Conservation (phyloP, 2,113 vertebrate genomes). For the Gopherus evgoodei region DNA sequence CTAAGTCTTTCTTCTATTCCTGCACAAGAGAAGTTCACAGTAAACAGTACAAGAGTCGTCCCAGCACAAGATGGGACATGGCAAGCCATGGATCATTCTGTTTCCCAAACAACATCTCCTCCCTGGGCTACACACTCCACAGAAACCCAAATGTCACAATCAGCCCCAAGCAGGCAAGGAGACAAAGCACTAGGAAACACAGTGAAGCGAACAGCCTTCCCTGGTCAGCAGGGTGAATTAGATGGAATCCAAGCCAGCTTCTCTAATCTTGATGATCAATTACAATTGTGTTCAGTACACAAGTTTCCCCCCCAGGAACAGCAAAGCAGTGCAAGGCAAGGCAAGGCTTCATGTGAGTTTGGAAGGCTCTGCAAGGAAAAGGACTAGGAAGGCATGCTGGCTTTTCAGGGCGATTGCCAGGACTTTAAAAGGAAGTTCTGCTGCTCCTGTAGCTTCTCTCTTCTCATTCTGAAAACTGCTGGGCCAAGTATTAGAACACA, state of each 20-base stretch:
- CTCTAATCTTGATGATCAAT: not conserved
- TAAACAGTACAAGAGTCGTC: not conserved
- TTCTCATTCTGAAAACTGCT: not conserved
- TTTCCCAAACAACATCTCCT: not conserved
- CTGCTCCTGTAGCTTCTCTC: not conserved
- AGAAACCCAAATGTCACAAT: not conserved
- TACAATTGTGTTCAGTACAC: not conserved
- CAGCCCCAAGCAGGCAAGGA: not conserved
- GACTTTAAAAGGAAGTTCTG: not conserved
- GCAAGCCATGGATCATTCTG: not conserved
- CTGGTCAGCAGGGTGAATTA: slow-evolving; percentile 2
- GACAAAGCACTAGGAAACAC: not conserved
- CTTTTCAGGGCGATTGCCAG: not conserved
- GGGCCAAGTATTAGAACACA: not conserved
- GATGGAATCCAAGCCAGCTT: not conserved
- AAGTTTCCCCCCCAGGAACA: not conserved
- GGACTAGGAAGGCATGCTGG: not conserved
- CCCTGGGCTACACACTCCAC: not conserved
- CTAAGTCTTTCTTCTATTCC: not conserved
- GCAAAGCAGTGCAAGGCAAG: not conserved
- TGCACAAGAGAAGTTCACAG: not conserved
- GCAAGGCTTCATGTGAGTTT: not conserved
- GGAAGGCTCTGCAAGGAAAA: slow-evolving; percentile 18
- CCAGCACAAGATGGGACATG: not conserved
- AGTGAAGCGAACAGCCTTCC: not conserved